Evolutionary conservation across 2,797 vertebrate species (phyloP).

Genomic region (Gadopsis marmoratus): DNA sequence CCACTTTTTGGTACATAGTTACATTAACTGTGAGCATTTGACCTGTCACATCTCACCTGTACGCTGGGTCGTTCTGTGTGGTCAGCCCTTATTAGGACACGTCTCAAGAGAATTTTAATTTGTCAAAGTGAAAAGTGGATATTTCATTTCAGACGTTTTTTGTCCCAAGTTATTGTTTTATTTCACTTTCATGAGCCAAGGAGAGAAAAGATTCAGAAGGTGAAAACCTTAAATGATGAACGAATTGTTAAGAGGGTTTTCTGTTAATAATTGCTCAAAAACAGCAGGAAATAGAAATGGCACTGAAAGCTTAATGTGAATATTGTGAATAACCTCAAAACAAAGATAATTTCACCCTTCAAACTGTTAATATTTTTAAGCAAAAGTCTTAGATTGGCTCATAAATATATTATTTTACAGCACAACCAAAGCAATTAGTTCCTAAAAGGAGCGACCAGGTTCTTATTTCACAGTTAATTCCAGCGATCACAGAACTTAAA

Average conservation of each 20-base stretch:
- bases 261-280: background rate
- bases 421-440: background rate
- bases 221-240: background rate
- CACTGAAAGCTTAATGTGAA: background rate
- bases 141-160: conserved; percentile 5
- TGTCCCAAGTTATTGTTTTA: background rate
- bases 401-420: background rate
- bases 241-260: no score
- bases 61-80: fast-evolving
- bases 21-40: background rate
- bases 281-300: background rate
- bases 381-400: background rate
- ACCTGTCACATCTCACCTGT: background rate
- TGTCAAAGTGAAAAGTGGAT: background rate
- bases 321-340: background rate
- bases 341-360: background rate
- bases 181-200: conserved; percentile 6
- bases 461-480: conserved; percentile 8
- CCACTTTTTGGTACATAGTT: background rate
- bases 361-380: background rate
- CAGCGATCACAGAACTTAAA: background rate
- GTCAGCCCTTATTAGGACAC: background rate
- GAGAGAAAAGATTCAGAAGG: background rate
- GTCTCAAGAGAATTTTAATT: background rate
- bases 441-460: background rate